phyloP scores from a whole-genome alignment of 2,797 vertebrate genomes.

The Sibirionetta formosa region DNA sequence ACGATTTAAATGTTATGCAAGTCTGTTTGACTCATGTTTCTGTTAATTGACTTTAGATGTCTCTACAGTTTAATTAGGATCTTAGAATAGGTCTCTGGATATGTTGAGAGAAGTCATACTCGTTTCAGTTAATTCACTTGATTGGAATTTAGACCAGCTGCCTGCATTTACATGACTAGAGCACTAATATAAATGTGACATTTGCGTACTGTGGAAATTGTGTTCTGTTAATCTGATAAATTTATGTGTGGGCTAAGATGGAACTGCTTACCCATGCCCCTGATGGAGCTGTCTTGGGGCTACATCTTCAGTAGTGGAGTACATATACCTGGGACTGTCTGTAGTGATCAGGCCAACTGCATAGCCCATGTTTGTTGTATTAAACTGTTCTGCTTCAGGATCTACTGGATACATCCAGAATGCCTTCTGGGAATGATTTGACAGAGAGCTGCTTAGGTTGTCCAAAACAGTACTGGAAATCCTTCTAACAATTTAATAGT shows the following conservation, averaged over 20 bases:
- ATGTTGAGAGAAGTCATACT: not conserved
- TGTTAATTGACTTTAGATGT: not conserved
- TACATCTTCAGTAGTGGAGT: not conserved
- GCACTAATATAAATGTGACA: not conserved
- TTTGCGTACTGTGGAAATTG: not conserved
- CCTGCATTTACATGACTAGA: not conserved
- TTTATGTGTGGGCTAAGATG: not conserved
- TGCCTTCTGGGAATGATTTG: not conserved
- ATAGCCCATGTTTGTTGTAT: not conserved
- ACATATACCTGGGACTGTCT: not conserved
- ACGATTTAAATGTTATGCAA: not conserved
- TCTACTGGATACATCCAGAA: not conserved
- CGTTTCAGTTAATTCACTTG: conserved; percentile 10
- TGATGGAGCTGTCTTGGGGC: not conserved
- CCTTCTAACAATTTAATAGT: not conserved
- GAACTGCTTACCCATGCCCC: not conserved
- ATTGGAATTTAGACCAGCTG: conserved; percentile 15
- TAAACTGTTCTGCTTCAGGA: not conserved
- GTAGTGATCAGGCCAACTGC: not conserved
- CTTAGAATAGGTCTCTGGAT: not conserved
- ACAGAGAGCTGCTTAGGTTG: not conserved
- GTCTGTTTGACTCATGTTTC: not conserved
- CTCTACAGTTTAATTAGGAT: not conserved
- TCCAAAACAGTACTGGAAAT: not conserved
- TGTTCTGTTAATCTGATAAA: not conserved